Percentiles rank a stretch among this genome's conserved stretches.
Evolutionary conservation across 2,797 vertebrate genomes (phyloP).

Genomic region (Lutjanus campechanus): DNA sequence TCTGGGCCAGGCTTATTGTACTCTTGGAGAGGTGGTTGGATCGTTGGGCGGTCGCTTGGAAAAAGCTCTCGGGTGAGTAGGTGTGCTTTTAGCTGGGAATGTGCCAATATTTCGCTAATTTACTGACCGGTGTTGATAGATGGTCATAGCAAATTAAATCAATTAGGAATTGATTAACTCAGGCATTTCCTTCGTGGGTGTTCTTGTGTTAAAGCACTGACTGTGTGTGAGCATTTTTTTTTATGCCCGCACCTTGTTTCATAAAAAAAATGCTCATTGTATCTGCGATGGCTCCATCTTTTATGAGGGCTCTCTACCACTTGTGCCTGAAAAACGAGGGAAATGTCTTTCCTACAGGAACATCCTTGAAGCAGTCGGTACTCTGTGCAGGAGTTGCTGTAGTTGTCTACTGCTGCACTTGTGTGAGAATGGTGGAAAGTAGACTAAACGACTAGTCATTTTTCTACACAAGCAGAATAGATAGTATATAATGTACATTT

Average conservation of each 20-base stretch:
- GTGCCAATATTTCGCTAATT: constrained; percentile 2
- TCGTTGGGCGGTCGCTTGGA: constrained; percentile 94
- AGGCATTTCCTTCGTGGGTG: too few species aligned
- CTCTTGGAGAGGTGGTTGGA: constrained; percentile 96
- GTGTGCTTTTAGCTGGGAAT: neutral
- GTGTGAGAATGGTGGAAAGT: neutral
- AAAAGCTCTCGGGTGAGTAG: constrained; percentile 93
- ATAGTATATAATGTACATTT: neutral
- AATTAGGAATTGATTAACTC: too few species aligned
- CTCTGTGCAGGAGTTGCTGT: neutral
- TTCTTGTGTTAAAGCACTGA: constrained; percentile 1
- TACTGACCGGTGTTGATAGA: constrained; percentile 14
- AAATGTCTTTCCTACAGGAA: neutral
- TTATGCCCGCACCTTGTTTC: neutral
- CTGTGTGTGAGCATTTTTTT: neutral
- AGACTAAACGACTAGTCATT: neutral
- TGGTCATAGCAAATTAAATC: neutral
- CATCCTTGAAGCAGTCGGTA: neutral
- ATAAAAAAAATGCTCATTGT: neutral
- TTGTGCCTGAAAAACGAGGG: neutral
- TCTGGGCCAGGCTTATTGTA: constrained; percentile 94
- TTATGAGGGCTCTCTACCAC: neutral
- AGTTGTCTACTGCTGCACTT: neutral
- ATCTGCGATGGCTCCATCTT: neutral
- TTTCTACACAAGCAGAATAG: neutral